Evolutionary conservation across 2,888 invertebrate species (phyloP), one percentile per base, ranked within the genome.

Genomic region (Sphecodes monilicornis): DNA sequence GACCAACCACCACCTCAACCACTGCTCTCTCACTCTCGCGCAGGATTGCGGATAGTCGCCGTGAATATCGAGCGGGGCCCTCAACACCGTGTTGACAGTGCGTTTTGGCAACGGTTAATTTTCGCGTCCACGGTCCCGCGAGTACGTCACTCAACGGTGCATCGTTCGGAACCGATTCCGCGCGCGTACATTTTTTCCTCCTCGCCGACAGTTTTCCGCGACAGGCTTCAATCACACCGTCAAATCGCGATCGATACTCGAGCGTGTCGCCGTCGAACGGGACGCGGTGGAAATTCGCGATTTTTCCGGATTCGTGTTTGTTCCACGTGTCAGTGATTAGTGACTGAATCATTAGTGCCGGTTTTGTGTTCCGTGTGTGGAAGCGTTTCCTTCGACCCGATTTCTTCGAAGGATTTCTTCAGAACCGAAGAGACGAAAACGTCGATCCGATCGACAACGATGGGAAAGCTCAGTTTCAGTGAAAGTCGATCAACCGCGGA

Each of bases 1-100:
- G 94, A 94, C 94, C 94, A 93, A 92, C 94, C 94, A 93, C 94
- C 94, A 94, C 93, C 94, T 90, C 82, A 87, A 89, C 84, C 91
- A 88, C 88, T 85, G 90, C 89, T 91, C 91, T 88, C 89, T 87
- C 91, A 90, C 89, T 90, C 88, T 87, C 89, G 90, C 90, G 88
- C 88, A 90, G 90, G 87, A 92, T 90, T 88, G 88, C 89, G 89
- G 86, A 89, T 90, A 89, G 88, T 88, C 88, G 88, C 69, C 74
- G 36, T 73, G 81, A 82, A 87, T 84, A 84, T 85, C 85, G 88
- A 82, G 46, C 78, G 83, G 36, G 76, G 36, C 36, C 88, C 85
- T 81, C 54, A 70, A 82, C 76, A 26, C 76, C 74, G 68, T 82
- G 89, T 87, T 82, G 86, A 86, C 88, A 82, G 82, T 86, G 86